Conservation (phyloP, 2,113 vertebrate species). For the Ictidomys tridecemlineatus region DNA sequence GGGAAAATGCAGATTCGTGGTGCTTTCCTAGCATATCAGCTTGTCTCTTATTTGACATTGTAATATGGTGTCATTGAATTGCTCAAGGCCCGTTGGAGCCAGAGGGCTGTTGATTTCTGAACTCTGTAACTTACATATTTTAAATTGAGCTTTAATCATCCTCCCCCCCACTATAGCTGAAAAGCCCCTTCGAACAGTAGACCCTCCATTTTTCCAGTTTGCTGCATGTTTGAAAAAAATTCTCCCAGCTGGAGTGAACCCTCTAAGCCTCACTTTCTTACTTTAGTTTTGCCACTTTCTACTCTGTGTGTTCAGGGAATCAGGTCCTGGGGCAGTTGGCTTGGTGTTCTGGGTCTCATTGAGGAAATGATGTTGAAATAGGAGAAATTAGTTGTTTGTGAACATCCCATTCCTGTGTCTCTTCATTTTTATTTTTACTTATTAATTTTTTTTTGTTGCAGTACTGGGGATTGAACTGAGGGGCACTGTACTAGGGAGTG, state of each 20-base stretch:
- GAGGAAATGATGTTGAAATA: neutral
- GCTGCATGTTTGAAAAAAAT: neutral
- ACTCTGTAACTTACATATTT: neutral
- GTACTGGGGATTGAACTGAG: neutral
- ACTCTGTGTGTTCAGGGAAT: neutral
- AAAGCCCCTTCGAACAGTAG: neutral
- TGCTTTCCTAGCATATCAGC: neutral
- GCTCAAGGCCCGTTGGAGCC: neutral
- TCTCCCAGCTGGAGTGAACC: neutral
- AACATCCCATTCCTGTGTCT: neutral
- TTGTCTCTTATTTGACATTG: constrained; percentile 6
- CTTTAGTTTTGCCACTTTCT: neutral
- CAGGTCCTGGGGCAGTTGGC: neutral
- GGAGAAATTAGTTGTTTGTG: neutral
- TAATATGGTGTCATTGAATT: neutral
- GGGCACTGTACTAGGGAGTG: neutral
- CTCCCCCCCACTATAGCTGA: neutral
- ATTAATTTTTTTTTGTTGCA: neutral
- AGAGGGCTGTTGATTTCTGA: neutral
- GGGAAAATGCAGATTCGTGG: neutral
- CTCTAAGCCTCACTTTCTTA: neutral
- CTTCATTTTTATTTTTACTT: neutral
- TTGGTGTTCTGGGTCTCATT: neutral
- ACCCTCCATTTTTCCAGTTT: neutral
- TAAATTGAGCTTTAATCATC: neutral